These are phyloP conservation scores for Spheniscus mendiculus DNA, from an alignment of 2,113 vertebrate species.

Conservation along the genomic window DNA sequence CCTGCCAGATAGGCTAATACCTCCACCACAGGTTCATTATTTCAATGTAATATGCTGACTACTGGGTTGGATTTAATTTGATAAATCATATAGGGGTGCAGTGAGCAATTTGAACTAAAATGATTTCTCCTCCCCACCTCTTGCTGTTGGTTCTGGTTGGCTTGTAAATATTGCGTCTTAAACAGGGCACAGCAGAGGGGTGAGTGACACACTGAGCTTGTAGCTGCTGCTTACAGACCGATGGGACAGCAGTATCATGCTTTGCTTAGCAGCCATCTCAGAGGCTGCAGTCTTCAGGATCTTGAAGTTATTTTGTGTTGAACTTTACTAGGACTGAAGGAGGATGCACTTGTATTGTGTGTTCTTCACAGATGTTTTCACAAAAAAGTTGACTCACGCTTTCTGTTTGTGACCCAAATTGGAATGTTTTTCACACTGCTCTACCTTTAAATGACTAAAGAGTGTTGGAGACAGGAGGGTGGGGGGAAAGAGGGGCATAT, in stretches of 20 bases:
- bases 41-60: not conserved
- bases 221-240: fast-evolving
- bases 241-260: fast-evolving
- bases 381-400: not conserved
- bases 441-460: not conserved
- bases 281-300: not conserved
- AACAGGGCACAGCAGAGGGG: fast-evolving
- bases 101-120: not conserved
- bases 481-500: fast-evolving
- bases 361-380: not conserved
- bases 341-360: not conserved
- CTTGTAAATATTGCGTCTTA: not conserved
- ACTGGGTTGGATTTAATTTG: not conserved
- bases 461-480: not conserved
- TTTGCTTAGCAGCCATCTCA: not conserved
- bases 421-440: not conserved
- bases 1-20: not conserved
- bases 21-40: too few species aligned
- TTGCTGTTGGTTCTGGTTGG: not conserved
- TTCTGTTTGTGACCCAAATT: not conserved
- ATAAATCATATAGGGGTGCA: not conserved
- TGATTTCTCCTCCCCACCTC: too few species aligned
- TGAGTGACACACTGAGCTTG: fast-evolving
- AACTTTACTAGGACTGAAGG: not conserved
- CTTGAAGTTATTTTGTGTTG: not conserved